Evolutionary conservation across 2,797 vertebrate genomes (phyloP), one percentile per base, ranked within the genome.

Genomic region (Lacerta agilis): DNA sequence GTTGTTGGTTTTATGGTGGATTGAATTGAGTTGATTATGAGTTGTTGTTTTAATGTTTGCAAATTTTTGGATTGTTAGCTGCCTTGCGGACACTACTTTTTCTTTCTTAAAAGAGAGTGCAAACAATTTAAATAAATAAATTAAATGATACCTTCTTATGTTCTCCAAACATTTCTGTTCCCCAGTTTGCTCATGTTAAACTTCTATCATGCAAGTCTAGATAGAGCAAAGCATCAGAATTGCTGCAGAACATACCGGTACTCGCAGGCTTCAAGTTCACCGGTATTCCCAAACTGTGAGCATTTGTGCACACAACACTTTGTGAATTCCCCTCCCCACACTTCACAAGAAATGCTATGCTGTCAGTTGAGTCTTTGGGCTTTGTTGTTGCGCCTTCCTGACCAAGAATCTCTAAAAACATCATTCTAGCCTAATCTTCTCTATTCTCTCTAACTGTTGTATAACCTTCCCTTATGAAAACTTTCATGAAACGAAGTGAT

Each of bases 371-470:
- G 15, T 29, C 83, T 36, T 25, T 85, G 49, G 49, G 4, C 41
- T 61, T 45, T 67, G 29, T 75, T 61, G 49, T 66, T 23, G 27
- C 77, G 25, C 25, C 0, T 85, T 82, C 84, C 61, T 10, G 25
- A 77, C 2, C 36, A 3, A 41, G 17, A 55, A 17, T 86, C 87
- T 3, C 41, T 4, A 85, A 92, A 87, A 10, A 20, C 3, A 88
- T 38, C 17, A 90, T 0, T 45, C 38, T 45, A n/a, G 27, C 86
- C 43, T 79, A 1, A 89, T 71, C 20, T 75, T 86, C 3, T 66
- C 67, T 88, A 55, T 13, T 90, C 43, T 82, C n/a, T 55, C 61
- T 6, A 85, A 38, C 29, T 87, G 61, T 78, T 86, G 1, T 13
- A 83, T 0, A 88, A 58, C 23, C 72, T 85, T 83, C 18, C 27